Base-by-base conservation (phyloP, 2,113 vertebrate genomes). In the Cinclus cinclus region DNA sequence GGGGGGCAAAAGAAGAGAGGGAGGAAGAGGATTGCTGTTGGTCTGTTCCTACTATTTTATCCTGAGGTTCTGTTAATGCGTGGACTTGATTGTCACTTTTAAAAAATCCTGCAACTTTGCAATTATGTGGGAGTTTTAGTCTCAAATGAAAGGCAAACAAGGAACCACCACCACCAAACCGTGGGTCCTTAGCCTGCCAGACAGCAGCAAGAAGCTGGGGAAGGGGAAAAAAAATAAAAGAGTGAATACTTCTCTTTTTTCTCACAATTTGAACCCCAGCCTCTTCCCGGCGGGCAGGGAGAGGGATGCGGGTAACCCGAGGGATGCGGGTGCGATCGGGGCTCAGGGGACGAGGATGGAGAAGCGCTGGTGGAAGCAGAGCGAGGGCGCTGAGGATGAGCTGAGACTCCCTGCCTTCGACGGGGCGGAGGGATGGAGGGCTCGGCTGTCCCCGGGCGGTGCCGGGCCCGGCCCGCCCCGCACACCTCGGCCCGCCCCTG, bases 371-470 rank as follows among this genome's bases (percentile, higher is more conserved):
- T 6, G 19, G 11, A 2, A 16, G 9, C 12, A 2, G 46, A 53
- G 24, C 8, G 7, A 3, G 5, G 17, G 42, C 5, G 3, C n/a
- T 1, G 35, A 8, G 41, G 25, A 20, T 4, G 44, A 9, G 24
- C 42, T 3, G 37, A 0, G 12, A 11, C 30, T 25, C 3, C 23
- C 17, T 6, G 62, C 17, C 25, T 37, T 6, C 3, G 3, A 1
- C 2, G 58, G 39, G 11, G 30, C 6, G 15, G 37, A 22, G 30
- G 60, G 35, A 49, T 6, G 15, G 33, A 58, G 37, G 8, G 44
- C 60, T 74, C 59, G 31, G 67, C 67, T 64, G 42, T 49, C 24
- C 58, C 37, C 49, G 53, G 60, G 74, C 83, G 27, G 37, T 39
- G 58, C 68, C 13, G 59, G n/a, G 33, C 8, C 76, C 59, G 44